Evolutionary conservation across 2,797 vertebrate genomes (phyloP), one percentile per base, ranked within the genome.

Genomic region (Apogon talboti): DNA sequence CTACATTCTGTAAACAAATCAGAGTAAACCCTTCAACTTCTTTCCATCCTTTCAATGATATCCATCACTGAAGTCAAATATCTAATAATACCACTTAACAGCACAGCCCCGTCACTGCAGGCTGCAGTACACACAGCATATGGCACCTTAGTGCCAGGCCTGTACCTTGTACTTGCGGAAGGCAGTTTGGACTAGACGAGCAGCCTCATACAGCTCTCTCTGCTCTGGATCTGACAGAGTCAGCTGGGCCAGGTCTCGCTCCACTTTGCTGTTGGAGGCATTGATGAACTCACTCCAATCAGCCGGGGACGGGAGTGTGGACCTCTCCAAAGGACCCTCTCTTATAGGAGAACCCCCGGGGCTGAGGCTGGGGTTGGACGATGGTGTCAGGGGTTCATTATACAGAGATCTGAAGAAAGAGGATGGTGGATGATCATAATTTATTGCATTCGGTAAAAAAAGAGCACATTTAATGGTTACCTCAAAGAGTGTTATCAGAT

Each of bases 131-230:
- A 75, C 50, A 72, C 78, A 79, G 76, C 81, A 62, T 67, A 54
- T 54, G 72, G 53, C 81, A 66, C 77, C 86, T 53, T 62, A 82
- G 79, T 45, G 49, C 81, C 78, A 28, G 80, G 83, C 79, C 87
- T 94, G 43, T 93, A 99, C 98, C 97, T 99, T 99, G 86, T 98
- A 99, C 89, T 98, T 99, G 92, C 96, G 96, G 96, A 99, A 99
- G 89, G 97, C 97, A 42, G 95, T 98, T 94, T 99, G 98, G 91
- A 99, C 96, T 46, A 99, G 96, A 78, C 96, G 95, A 88, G 98
- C 98, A 1, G 98, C 98, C 88, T 99, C 97, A 7, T 99, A 99
- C 76, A 99, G 95, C 84, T 99, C 98, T 86, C 98, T 94, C 93
- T 99, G 98, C 81, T 99, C 98, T 0, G 97, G 96, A 77, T 99